A percentile compares a stretch with the other conserved stretches of the same genome.
These are phyloP conservation scores for Ornithorhynchus anatinus DNA, from an alignment of 2,113 vertebrate species.

Conservation along the genomic window DNA sequence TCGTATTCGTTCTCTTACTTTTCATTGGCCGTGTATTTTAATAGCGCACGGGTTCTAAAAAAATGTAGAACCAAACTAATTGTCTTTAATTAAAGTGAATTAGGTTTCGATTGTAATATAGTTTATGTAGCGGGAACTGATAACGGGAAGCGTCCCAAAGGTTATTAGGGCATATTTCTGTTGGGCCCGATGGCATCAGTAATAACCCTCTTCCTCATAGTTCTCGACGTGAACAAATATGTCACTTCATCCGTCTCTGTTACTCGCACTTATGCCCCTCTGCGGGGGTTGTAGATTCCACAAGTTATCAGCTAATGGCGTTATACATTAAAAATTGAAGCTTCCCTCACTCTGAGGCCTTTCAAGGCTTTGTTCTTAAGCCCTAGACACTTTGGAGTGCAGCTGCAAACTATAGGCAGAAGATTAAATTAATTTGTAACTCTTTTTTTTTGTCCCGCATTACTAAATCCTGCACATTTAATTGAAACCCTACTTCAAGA, in stretches of 20 bases:
- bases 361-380: constrained; percentile 81
- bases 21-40: constrained; percentile 39
- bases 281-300: constrained; percentile 76
- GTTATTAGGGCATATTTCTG: constrained; percentile 73
- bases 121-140: constrained; percentile 55
- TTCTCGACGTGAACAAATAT: constrained; percentile 60
- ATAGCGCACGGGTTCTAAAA: constrained; percentile 64
- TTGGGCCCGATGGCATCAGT: constrained; percentile 55
- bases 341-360: constrained; percentile 70
- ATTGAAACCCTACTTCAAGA: constrained; percentile 82
- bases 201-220: constrained; percentile 67
- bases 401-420: constrained; percentile 78
- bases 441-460: constrained; percentile 65
- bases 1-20: constrained; percentile 42
- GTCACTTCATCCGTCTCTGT: constrained; percentile 76
- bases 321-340: constrained; percentile 83
- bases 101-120: constrained; percentile 69
- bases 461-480: constrained; percentile 80
- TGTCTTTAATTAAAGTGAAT: constrained; percentile 76
- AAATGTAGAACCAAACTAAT: constrained; percentile 75
- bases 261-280: constrained; percentile 74
- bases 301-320: constrained; percentile 92
- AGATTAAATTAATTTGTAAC: constrained; percentile 89
- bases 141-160: constrained; percentile 63
- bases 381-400: constrained; percentile 76